phyloP scores from a whole-genome alignment of 1,140 invertebrate species.

The Plutomurus gul region DNA sequence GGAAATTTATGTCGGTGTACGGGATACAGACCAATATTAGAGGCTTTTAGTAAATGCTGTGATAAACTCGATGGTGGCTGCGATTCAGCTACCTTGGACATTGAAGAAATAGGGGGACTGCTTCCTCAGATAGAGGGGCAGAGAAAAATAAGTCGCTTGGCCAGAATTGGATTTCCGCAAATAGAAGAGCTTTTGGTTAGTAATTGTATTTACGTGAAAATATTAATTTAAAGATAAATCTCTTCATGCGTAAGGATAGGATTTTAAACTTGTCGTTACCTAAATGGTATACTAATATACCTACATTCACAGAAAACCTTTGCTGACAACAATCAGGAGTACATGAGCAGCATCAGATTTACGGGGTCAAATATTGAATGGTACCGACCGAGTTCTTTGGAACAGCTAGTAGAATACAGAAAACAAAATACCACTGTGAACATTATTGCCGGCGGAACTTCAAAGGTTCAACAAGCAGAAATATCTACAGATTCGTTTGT shows the following conservation, averaged over 20 bases:
- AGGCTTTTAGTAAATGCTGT: slow-evolving; percentile 57
- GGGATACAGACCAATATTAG: slow-evolving; percentile 61
- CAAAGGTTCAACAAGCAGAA: no score
- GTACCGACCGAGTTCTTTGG: not conserved
- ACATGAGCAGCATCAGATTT: not conserved
- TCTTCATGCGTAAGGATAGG: no score
- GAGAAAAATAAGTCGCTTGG: not conserved
- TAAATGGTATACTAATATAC: no score
- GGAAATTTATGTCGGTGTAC: slow-evolving; percentile 61
- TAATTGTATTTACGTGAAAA: not conserved
- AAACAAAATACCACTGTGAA: not conserved
- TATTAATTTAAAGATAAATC: not conserved
- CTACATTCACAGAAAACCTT: not conserved
- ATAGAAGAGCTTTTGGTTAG: not conserved
- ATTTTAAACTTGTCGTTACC: no score
- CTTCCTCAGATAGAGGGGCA: not conserved
- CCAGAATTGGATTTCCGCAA: not conserved
- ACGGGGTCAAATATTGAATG: not conserved
- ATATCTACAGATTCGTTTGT: not conserved
- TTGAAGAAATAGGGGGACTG: slow-evolving; percentile 30
- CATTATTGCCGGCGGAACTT: slow-evolving; percentile 34
- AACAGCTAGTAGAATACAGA: not conserved
- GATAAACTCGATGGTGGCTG: slow-evolving; percentile 5
- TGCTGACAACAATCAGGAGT: not conserved
- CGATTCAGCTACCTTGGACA: slow-evolving; percentile 26